Evolutionary conservation across 2,797 vertebrate species (phyloP).

Genomic region (Parambassis ranga): DNA sequence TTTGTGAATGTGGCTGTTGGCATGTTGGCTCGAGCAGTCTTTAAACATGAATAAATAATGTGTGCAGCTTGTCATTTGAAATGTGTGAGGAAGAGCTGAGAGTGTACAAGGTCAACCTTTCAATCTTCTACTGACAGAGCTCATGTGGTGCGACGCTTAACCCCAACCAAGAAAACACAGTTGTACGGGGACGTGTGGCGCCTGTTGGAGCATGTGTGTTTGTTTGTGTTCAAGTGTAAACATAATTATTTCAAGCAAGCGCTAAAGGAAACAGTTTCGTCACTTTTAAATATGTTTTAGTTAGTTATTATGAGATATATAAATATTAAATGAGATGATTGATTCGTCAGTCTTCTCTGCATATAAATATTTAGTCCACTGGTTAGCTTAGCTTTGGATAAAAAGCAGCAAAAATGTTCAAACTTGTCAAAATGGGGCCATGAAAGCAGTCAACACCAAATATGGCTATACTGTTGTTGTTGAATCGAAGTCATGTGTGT

Average conservation of each 20-base stretch:
- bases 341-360: too few relatives aligned
- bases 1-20: conserved; percentile 15
- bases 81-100: conserved; percentile 48
- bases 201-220: conserved; percentile 5
- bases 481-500: too few relatives aligned
- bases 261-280: too few relatives aligned
- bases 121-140: conserved; percentile 37
- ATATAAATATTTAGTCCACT: too few relatives aligned
- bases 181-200: not conserved
- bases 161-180: not conserved
- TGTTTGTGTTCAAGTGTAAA: not conserved
- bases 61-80: conserved; percentile 46
- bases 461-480: too few relatives aligned
- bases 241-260: not conserved
- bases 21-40: conserved; percentile 35
- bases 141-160: conserved; percentile 11
- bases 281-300: too few relatives aligned
- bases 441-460: too few relatives aligned
- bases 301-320: too few relatives aligned
- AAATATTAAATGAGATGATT: too few relatives aligned
- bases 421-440: too few relatives aligned
- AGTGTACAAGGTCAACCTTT: conserved; percentile 53
- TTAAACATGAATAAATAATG: conserved; percentile 70
- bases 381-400: not conserved
- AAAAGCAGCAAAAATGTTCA: too few relatives aligned